These are phyloP conservation scores for Mastomys natalensis DNA, from an alignment of 2,113 vertebrate species.

Conservation along the genomic window DNA sequence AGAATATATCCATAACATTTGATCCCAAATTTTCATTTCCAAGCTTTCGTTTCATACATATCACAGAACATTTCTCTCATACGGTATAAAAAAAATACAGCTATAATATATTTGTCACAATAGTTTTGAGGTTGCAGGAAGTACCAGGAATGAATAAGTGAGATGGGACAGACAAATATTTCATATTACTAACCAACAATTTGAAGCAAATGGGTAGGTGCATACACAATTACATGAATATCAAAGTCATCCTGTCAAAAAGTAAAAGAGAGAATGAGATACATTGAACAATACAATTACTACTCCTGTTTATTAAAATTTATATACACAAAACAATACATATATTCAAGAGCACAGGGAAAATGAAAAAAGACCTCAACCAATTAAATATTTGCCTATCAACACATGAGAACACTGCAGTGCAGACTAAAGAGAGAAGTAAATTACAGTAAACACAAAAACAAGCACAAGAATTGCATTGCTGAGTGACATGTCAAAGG, in stretches of 20 bases:
- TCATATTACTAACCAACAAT: background rate
- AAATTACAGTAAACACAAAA: constrained; percentile 19
- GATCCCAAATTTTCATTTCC: background rate
- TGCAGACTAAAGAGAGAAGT: background rate
- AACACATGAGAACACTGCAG: background rate
- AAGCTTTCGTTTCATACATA: background rate
- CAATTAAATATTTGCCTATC: background rate
- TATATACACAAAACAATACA: background rate
- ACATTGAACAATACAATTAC: background rate
- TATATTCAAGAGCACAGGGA: constrained; percentile 15
- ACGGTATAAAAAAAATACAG: background rate
- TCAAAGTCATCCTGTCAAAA: background rate
- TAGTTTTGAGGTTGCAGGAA: constrained; percentile 10
- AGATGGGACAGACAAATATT: background rate
- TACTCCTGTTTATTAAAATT: constrained; percentile 34
- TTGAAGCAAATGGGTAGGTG: background rate
- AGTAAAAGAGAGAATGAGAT: constrained; percentile 6
- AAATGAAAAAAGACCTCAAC: background rate
- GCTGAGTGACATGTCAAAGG: background rate
- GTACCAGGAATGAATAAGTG: constrained; percentile 2
- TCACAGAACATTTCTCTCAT: background rate
- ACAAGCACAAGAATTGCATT: background rate
- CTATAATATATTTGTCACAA: background rate
- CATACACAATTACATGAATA: background rate
- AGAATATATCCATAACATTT: background rate